Base-by-base conservation (phyloP, 2,888 invertebrate species). In the Torymus auratus region DNA sequence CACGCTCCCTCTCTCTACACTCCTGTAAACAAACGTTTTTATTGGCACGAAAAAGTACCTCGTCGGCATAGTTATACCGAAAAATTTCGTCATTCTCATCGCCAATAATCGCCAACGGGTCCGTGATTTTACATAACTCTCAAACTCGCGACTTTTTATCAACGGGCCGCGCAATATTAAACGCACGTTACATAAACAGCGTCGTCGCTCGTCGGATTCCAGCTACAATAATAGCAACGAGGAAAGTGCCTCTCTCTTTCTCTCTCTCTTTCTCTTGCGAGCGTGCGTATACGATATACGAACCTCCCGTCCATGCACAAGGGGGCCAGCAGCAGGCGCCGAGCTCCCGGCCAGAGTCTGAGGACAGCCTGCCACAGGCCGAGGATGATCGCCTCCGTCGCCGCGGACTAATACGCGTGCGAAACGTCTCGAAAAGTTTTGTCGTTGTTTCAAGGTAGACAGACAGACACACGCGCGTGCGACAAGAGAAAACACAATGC, bases 221-320 rank as follows among this genome's bases (percentile, higher is more conserved):
- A 13, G 15, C 10, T 65, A 17, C 5, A 65, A 65, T 65, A 15
- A 52, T 17, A 65, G 52, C 12, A 52, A 41, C 2, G 65, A 65
- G 20, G 15, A 68, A 68, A 68, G 52, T 20, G 20, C 20, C 20
- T 20, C 20, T 68, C 14, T 28, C 28, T 3, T 2, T 5, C 41
- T 41, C 41, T 41, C 41, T 41, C 41, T 41, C 7, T 41, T 7
- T 41, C 41, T 1, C 41, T 5, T 1, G 7, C 41, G 41, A 7
- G 7, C 41, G 41, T 41, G 41, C 5, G 41, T 41, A 7, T 41
- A 41, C 20, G 2, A n/a, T 7, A 50, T 80, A 88, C 88, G 71
- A 84, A 88, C 88, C 88, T 87, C 84, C 87, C 82, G 84, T 86
- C 88, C 88, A 88, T 88, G 83, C 88, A 87, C 86, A 84, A 84